Evolutionary conservation across 1,140 invertebrate genomes (phyloP), one percentile per base, ranked within the genome.

Genomic region (Brachionus paranguensis): DNA sequence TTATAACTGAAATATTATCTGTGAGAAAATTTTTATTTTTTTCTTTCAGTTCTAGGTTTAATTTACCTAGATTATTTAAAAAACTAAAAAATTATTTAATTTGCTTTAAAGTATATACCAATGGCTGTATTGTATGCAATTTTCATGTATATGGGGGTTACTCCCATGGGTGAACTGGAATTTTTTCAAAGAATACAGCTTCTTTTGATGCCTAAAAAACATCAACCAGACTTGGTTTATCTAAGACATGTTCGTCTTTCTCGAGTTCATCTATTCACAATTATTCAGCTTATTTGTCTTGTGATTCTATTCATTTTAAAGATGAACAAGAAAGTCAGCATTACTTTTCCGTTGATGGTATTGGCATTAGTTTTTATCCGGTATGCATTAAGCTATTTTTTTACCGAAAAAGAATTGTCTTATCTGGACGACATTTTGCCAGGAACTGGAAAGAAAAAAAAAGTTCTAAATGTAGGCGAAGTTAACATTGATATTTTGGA

Each of bases 81-180:
- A 37, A 37, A 37, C 0, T 6, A 37, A 1, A 24, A 24, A 65
- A 3, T 8, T 33, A 14, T 8, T 41, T 5, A 60, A 11, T 72
- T 65, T 78, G 33, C 78, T 88, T 47, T 85, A 92, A 94, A 87
- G 72, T 76, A 37, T 50, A 98, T 99, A 87, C 97, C 97, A 14
- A 97, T 99, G 84, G 91, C 92, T 1, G 92, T 93, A 11, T 90
- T 99, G 12, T 99, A 96, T 90, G 97, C 97, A 45, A 96, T 99
- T 8, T 99, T 99, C 89, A 92, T 99, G 3, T 99, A 98, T 88
- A 99, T 99, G 97, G 97, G 97, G 72, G 94, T 96, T 47, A 95
- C 96, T 45, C 97, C 97, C 1, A 90, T 99, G 1, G 95, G 95
- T 88, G 96, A 96, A 81, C 92, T 98, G 84, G 90, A 91, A 86